A percentile compares a stretch with the other conserved stretches of the same genome.
phyloP scores from a whole-genome alignment of 92 coral and sea anemone species.

The Parazoanthus swiftii region DNA sequence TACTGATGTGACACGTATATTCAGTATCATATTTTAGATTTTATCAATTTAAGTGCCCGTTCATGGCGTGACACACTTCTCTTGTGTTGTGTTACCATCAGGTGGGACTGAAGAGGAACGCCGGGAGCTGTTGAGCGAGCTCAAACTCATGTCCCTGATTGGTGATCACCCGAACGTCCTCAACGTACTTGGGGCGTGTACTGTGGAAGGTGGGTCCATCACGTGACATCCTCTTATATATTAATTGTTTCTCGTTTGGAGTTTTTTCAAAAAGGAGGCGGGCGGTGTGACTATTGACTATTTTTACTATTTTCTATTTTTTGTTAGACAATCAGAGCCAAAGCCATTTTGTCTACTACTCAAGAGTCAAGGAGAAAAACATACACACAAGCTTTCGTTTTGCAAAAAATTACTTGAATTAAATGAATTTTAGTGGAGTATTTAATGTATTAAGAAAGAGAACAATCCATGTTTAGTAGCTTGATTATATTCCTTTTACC shows the following conservation, averaged over 20 bases:
- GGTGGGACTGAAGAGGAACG: slow-evolving; percentile 29
- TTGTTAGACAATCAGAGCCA: too few relatives aligned
- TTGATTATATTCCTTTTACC: too few relatives aligned
- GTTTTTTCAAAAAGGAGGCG: neutral
- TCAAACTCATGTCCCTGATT: slow-evolving; percentile 56
- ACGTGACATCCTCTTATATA: neutral
- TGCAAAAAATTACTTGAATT: too few relatives aligned
- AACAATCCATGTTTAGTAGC: too few relatives aligned
- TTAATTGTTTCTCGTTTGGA: too few relatives aligned
- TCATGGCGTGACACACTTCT: neutral
- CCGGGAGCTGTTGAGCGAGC: slow-evolving; percentile 49
- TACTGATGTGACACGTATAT: neutral
- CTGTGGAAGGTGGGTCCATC: slow-evolving; percentile 52
- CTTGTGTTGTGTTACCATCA: neutral
- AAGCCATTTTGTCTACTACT: too few relatives aligned
- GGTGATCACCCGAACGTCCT: slow-evolving; percentile 74
- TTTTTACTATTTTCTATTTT: too few relatives aligned
- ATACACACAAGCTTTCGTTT: too few relatives aligned
- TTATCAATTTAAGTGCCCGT: neutral
- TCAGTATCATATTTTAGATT: neutral
- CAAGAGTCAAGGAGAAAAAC: too few relatives aligned
- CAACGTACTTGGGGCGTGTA: slow-evolving; percentile 72
- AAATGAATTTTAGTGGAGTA: too few relatives aligned
- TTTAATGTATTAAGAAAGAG: too few relatives aligned
- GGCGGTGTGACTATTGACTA: too few relatives aligned